phyloP scores from a whole-genome alignment of 2,797 vertebrate species.

The Okamejei kenojei region DNA sequence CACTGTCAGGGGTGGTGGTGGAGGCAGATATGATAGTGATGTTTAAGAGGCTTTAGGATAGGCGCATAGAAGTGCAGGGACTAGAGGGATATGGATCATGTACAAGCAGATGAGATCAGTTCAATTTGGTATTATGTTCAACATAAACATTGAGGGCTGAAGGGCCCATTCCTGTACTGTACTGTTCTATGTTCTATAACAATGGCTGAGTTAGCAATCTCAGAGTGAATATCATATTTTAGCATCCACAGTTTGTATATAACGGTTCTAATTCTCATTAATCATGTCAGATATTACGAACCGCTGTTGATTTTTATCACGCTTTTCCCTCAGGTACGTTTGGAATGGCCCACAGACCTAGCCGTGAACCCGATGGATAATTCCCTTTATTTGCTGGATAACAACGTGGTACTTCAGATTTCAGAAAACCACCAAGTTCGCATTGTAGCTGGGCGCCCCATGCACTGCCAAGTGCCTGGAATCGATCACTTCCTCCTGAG shows the following conservation, averaged over 20 bases:
- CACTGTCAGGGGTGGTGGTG: no score
- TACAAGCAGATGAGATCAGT: no score
- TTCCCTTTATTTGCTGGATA: conserved; percentile 90
- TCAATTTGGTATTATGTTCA: no score
- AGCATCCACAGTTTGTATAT: conserved; percentile 10
- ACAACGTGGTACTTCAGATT: conserved; percentile 93
- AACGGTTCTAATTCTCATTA: neutral
- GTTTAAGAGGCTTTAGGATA: no score
- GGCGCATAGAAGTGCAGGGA: no score
- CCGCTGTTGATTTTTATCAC: conserved; percentile 42
- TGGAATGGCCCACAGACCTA: conserved; percentile 96
- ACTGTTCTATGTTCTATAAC: no score
- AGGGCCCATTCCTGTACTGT: no score
- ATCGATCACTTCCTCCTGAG: conserved; percentile 93
- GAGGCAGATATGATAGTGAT: no score
- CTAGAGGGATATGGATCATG: no score
- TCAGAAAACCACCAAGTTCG: conserved; percentile 97
- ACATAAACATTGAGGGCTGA: no score
- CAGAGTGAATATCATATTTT: conserved; percentile 37
- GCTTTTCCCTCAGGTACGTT: conserved; percentile 66
- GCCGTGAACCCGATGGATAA: conserved; percentile 95
- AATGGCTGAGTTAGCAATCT: no score
- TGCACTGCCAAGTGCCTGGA: conserved; percentile 96
- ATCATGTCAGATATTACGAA: neutral
- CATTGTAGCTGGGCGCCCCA: conserved; percentile 86